Base-by-base conservation (phyloP, 2,797 vertebrate genomes). In the Pangasius krempfi region DNA sequence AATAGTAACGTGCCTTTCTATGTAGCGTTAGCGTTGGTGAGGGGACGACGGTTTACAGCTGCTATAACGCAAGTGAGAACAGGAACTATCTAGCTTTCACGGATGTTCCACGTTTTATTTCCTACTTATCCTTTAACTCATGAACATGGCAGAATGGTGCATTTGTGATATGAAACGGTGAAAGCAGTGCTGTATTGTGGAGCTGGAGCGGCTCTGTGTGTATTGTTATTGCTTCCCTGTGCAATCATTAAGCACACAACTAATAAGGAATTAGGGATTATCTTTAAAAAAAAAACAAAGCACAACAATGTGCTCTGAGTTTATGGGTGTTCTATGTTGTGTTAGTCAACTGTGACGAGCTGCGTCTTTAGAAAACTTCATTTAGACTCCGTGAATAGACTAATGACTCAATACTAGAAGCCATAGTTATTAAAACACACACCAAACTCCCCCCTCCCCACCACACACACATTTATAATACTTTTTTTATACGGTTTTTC, bases 201-300 rank as follows among this genome's bases (percentile, higher is more conserved):
- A 9, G 30, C 30, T 0, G 78, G 10, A 40, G 54, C 30, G 44
- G 33, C 80, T 27, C n/a, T 44, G 54, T 82, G 12, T 14, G 33
- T 40, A 16, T 82, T 27, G 56, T 62, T 82, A 7, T 44, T 82
- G 37, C 25, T 62, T 82, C 58, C 14, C 33, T 14, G 25, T 82
- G 37, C 52, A 58, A 80, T 80, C 78, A 33, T 56, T 58, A 80
- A 33, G 58, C 37, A n/a, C 56, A 62, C 12, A 44, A 40, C 79
- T 82, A 82, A 82, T 62, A 82, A 82, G 33, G 56, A 62, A 62
- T 80, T 80, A 22, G 18, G 78, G 78, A 80, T 81, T 81, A 58
- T 60, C 54, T 27, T 37, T 3, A 33, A 37, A 37, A 80, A 37
- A 22, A 50, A 3, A 30, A 56, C 20, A n/a, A 44, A 75, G 44